Evolutionary conservation across 1,140 invertebrate species (phyloP).

Genomic region (Euwallacea similis): DNA sequence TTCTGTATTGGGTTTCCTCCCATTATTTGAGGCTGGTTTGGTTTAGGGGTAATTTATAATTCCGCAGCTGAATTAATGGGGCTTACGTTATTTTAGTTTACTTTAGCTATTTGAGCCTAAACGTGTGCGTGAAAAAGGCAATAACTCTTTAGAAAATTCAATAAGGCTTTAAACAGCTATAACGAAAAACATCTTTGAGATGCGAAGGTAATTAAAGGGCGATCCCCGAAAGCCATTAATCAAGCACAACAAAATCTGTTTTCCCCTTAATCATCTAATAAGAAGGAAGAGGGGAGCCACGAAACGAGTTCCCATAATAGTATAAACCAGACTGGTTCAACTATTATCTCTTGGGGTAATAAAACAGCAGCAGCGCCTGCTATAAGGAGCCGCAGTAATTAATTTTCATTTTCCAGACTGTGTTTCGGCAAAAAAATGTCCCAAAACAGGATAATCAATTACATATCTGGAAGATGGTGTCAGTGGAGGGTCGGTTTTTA

Average conservation of each 20-base stretch:
- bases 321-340: slow-evolving; percentile 22
- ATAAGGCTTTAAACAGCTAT: too few relatives aligned
- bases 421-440: slow-evolving; percentile 12
- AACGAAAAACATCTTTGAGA: too few relatives aligned
- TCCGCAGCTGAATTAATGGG: too few relatives aligned
- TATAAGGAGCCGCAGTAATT: slow-evolving; percentile 21
- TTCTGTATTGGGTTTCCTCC: background rate
- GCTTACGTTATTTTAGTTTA: too few relatives aligned
- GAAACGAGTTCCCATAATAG: slow-evolving; percentile 17
- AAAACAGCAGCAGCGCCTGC: slow-evolving; percentile 14
- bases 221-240: slow-evolving; percentile 1
- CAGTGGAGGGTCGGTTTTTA: background rate
- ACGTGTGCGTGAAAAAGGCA: too few relatives aligned
- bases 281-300: slow-evolving; percentile 6
- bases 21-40: background rate
- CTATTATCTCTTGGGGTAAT: slow-evolving; percentile 23
- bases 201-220: background rate
- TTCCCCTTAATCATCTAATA: slow-evolving; percentile 8
- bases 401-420: slow-evolving; percentile 15
- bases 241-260: slow-evolving; percentile 10
- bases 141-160: too few relatives aligned
- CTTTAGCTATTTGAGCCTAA: too few relatives aligned
- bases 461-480: slow-evolving; percentile 8
- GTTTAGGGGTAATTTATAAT: too few relatives aligned
- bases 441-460: slow-evolving; percentile 19